Percentiles rank a stretch among this genome's conserved stretches.
phyloP scores from a whole-genome alignment of 2,113 vertebrate genomes.

The Oenanthe melanoleuca region DNA sequence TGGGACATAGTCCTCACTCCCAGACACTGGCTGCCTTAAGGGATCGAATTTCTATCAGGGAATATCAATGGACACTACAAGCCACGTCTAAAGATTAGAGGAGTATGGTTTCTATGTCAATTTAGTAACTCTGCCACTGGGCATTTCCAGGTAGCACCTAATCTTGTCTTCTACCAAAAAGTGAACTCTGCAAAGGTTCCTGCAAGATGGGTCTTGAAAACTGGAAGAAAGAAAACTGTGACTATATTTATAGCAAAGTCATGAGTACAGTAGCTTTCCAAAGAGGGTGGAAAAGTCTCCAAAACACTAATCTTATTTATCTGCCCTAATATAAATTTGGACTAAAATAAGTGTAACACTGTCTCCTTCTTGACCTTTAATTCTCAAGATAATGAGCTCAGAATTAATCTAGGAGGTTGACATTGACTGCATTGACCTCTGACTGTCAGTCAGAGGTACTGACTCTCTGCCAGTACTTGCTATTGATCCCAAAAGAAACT shows the following conservation, averaged over 20 bases:
- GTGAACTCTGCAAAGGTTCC: background rate
- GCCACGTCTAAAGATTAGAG: background rate
- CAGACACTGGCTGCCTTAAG: background rate
- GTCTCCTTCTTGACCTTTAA: constrained; percentile 20
- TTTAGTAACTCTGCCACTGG: background rate
- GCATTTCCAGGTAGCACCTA: background rate
- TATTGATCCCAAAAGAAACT: constrained; percentile 27
- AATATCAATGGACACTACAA: background rate
- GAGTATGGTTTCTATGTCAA: background rate
- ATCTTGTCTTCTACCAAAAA: background rate
- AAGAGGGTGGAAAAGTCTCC: background rate
- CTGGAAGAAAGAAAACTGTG: background rate
- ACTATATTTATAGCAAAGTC: background rate
- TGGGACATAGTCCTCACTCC: background rate
- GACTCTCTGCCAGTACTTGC: background rate
- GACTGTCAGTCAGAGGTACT: too few relatives aligned
- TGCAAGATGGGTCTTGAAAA: background rate
- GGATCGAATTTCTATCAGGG: background rate
- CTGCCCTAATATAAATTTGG: background rate
- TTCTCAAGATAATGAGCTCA: constrained; percentile 40
- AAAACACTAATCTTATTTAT: background rate
- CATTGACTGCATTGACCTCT: background rate
- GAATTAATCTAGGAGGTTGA: constrained; percentile 22
- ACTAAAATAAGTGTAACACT: constrained; percentile 8
- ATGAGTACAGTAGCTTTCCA: background rate